Conservation (phyloP, 2,113 vertebrate species). For the Aleadryas rufinucha region DNA sequence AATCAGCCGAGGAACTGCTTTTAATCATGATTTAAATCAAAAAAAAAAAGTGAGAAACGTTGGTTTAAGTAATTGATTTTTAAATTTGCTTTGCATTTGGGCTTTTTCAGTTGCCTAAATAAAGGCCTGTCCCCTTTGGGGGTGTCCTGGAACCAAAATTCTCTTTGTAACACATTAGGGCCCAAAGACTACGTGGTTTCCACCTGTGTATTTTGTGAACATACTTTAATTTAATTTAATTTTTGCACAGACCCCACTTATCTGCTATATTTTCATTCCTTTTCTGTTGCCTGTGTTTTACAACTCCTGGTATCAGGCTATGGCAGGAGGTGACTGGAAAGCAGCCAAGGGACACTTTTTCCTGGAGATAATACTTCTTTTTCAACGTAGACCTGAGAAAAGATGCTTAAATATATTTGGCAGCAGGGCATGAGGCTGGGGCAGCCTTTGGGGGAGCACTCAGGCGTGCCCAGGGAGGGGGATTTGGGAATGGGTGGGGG, state of each 20-base stretch:
- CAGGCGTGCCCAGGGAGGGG: not conserved
- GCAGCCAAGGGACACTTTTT: not conserved
- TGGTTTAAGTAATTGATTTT: not conserved
- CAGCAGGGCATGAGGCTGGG: fast-evolving
- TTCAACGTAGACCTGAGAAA: fast-evolving
- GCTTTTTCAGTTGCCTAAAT: not conserved
- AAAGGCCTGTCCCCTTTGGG: not conserved
- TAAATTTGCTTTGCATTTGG: not conserved
- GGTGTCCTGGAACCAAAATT: not conserved
- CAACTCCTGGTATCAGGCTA: fast-evolving
- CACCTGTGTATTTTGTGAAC: not conserved
- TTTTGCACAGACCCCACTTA: not conserved
- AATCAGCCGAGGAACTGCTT: constrained; percentile 19
- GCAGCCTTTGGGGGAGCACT: not conserved
- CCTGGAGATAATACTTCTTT: fast-evolving
- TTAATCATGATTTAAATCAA: not conserved
- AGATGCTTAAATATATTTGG: fast-evolving
- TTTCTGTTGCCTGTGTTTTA: not conserved
- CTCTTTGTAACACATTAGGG: not conserved
- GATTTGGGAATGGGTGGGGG: not conserved
- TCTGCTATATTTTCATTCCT: not conserved
- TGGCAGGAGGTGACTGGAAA: not conserved
- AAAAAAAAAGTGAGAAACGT: not conserved
- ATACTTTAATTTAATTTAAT: not conserved
- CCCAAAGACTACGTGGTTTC: fast-evolving